Conservation (phyloP, 1,140 invertebrate genomes). For the Trichogramma pretiosum region DNA sequence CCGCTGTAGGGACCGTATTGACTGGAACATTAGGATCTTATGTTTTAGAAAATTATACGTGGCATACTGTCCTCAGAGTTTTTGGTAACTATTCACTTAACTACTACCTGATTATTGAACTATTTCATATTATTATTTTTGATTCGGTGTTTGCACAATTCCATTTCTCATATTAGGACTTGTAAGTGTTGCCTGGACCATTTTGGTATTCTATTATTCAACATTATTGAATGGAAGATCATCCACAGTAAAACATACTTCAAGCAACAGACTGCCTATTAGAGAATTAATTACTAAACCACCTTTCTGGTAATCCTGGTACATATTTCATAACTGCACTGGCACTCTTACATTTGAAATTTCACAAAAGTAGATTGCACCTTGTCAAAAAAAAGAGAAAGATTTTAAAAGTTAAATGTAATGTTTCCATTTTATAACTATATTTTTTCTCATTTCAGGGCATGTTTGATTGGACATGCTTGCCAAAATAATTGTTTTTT, state of each 20-base stretch:
- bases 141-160: constrained; percentile 1
- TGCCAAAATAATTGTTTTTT: constrained; percentile 71
- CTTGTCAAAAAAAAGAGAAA: no score
- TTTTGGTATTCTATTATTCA: constrained; percentile 44
- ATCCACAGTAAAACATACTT: constrained; percentile 25
- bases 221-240: constrained; percentile 32
- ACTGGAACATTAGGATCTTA: constrained; percentile 62
- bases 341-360: no score
- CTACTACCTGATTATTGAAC: background rate
- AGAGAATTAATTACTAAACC: constrained; percentile 47
- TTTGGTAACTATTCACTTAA: constrained; percentile 47
- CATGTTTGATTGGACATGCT: constrained; percentile 60
- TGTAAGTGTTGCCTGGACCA: constrained; percentile 49
- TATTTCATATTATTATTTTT: constrained; percentile 2
- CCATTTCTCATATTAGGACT: constrained; percentile 45
- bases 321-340: constrained; percentile 15
- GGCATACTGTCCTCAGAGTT: constrained; percentile 60
- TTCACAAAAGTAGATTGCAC: no score
- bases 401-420: no score
- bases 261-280: constrained; percentile 46
- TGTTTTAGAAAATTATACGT: constrained; percentile 57
- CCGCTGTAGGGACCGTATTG: constrained; percentile 55
- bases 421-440: background rate
- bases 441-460: constrained; percentile 43
- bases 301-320: constrained; percentile 48